Evolutionary conservation across 2,888 invertebrate species (phyloP), one percentile per base, ranked within the genome.

Genomic region (Mythimna lalbum): DNA sequence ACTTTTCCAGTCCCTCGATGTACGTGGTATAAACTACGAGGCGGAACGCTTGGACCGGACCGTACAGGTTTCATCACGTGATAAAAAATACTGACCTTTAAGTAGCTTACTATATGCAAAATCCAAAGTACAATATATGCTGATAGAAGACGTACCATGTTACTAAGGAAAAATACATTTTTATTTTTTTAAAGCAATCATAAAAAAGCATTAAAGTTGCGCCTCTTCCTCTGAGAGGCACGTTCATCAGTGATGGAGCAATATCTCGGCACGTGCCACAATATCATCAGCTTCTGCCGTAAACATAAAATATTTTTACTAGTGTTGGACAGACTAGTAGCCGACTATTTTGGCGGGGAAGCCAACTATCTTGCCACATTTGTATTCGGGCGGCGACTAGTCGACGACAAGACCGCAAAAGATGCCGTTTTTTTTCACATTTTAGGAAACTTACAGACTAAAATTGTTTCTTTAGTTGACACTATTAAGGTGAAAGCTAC

Each of bases 211-310:
- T 47, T 52, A 33, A 52, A 50, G 17, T 50, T 55, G 4, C 27
- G 55, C 17, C 27, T 4, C 43, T 65, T 47, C 31, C 33, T n/a
- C 21, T 31, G 12, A 43, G 12, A 33, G 47, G 47, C 33, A 59
- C 49, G 27, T 70, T 39, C 43, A 61, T 70, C 70, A 27, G n/a
- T 10, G 49, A 14, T 27, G 19, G 2, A 27, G 55, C 43, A 47
- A 61, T 50, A 57, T 68, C 52, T 6, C 31, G 43, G 9, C 56
- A 77, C 50, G 50, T 67, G 63, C 33, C 33, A 63, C 62, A 52
- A 78, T 74, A 65, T 78, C 79, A 63, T 74, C 69, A 62, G 43
- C 6, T 62, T n/a, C n/a, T 19, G 47, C 12, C 65, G 14, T 78
- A 78, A 69, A 74, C 62, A 74, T 63, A 73, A 65, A 69, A 74